These are phyloP conservation scores for Anoncus sp. DNA, from an alignment of 2,888 invertebrate species.

Conservation along the genomic window DNA sequence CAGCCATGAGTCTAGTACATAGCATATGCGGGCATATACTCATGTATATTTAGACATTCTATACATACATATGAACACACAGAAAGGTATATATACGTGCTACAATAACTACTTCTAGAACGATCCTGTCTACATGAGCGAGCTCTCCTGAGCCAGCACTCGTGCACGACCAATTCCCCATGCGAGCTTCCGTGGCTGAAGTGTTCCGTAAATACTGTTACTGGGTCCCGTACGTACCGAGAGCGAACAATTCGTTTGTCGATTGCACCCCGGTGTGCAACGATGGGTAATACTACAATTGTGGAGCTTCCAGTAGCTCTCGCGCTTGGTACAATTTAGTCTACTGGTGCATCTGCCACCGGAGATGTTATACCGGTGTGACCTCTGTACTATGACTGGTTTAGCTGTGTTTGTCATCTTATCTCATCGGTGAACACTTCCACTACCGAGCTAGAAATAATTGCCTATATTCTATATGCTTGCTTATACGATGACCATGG, in stretches of 20 bases:
- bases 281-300: background rate
- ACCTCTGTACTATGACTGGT: background rate
- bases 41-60: background rate
- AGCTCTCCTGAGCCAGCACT: slow-evolving; percentile 45
- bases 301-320: slow-evolving; percentile 17
- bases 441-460: background rate
- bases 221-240: slow-evolving; percentile 61
- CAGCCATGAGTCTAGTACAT: background rate
- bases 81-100: background rate
- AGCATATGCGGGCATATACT: background rate
- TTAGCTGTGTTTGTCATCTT: background rate
- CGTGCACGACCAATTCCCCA: slow-evolving; percentile 59
- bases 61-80: background rate
- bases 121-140: slow-evolving; percentile 39
- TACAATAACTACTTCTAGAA: slow-evolving; percentile 1
- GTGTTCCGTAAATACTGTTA: slow-evolving; percentile 78
- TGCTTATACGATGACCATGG: too few species aligned
- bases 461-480: too few species aligned
- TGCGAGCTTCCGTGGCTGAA: slow-evolving; percentile 59
- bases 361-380: background rate
- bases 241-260: slow-evolving; percentile 70
- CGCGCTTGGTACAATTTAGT: slow-evolving; percentile 18
- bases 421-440: background rate
- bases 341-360: background rate
- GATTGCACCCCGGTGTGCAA: slow-evolving; percentile 27